phyloP scores from a whole-genome alignment of 2,113 vertebrate genomes.

The Podarcis raffonei region DNA sequence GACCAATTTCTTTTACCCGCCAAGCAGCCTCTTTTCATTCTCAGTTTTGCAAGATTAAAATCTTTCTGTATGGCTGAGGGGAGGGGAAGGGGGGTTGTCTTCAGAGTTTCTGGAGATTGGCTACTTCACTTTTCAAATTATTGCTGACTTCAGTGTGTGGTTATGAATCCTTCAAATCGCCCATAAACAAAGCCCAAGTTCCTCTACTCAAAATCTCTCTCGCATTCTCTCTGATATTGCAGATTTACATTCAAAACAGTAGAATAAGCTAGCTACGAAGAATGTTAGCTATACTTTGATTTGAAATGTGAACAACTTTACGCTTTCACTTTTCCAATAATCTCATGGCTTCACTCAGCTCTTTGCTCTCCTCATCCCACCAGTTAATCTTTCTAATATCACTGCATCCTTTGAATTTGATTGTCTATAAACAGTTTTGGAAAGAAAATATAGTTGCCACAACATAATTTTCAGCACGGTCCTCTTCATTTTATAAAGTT shows the following conservation, averaged over 20 bases:
- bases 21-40: background rate
- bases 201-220: background rate
- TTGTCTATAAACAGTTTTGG: background rate
- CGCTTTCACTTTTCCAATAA: conserved; percentile 1
- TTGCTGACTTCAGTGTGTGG: conserved; percentile 1
- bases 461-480: conserved; percentile 24
- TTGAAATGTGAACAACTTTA: background rate
- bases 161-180: conserved; percentile 1
- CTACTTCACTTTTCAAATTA: conserved; percentile 26
- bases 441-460: background rate
- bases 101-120: background rate
- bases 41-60: conserved; percentile 25
- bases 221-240: background rate
- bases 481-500: conserved; percentile 19
- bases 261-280: background rate
- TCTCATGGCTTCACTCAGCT: background rate
- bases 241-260: background rate
- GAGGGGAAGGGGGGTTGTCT: background rate
- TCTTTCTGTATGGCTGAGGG: background rate
- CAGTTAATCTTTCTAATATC: conserved; percentile 9
- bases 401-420: background rate
- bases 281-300: background rate
- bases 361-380: rapidly evolving
- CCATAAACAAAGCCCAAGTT: background rate
- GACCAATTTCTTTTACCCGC: background rate